Base-by-base conservation (phyloP, 2,888 invertebrate genomes). In the Heliconius charithonia region DNA sequence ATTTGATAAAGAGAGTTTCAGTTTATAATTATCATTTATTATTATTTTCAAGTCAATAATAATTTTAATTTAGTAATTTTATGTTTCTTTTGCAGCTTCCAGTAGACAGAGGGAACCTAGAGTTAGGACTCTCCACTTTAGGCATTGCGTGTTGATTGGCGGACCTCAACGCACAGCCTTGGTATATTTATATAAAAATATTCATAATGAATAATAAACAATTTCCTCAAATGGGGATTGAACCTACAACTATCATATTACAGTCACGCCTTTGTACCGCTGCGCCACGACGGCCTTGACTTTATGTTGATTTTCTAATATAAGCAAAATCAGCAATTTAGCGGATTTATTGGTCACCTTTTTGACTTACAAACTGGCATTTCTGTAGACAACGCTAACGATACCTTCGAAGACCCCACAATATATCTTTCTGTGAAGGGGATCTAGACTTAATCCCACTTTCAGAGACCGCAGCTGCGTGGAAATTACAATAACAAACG, bases 391-490 rank as follows among this genome's bases (percentile, higher is more conserved):
- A 62, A 65, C 56, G 19, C 74, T 67, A 77, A 77, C 66, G 66
- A 59, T 69, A 67, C 73, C 59, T 69, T 45, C 59, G 16, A 73
- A 73, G 41, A 62, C 62, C 41, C 59, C 41, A 69, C 29, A 74
- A 78, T 78, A 78, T 78, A 78, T 74, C 74, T 78, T 78, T 45
- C 67, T 72, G 19, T 77, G 66, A 59, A 67, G 59, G 73, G 56
- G 69, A 78, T 78, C 41, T 62, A 62, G 69, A 74, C 74, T 78
- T 74, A 78, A 78, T 78, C 73, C 74, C 22, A 69, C 69, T 78
- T 78, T 74, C 74, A 65, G 29, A 41, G n/a, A 69, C 67, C 12
- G 41, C 73, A 78, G 73, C 77, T 74, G 77, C 62, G 59, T 45
- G 25, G 59, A 77, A 37, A 73, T 78, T 78, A 62, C 41, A 74